Conservation (phyloP, 2,797 vertebrate genomes). For the Mus spretus region DNA sequence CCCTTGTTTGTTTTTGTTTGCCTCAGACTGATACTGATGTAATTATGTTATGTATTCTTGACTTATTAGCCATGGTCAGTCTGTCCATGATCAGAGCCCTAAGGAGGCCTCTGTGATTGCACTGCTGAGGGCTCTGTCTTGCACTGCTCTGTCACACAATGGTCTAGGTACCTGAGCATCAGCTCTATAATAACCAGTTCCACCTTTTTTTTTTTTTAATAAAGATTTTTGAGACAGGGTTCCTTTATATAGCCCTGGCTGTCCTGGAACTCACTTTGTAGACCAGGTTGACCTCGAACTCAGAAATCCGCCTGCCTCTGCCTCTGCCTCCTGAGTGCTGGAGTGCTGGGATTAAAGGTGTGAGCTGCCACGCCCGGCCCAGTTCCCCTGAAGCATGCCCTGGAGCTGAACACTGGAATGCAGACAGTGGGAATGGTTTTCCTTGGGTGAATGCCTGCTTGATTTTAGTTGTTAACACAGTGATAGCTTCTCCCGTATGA, state of each 20-base stretch:
- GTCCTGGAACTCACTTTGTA: no score
- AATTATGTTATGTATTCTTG: not conserved
- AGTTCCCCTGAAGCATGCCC: not conserved
- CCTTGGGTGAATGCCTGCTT: not conserved
- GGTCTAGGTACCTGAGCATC: not conserved
- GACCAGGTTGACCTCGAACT: no score
- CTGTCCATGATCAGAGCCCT: not conserved
- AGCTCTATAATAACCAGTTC: not conserved
- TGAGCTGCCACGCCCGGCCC: no score
- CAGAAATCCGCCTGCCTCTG: no score
- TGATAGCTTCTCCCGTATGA: conserved; percentile 24
- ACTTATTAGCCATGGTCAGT: not conserved
- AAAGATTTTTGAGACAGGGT: no score
- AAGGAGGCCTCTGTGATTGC: not conserved
- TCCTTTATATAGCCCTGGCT: no score
- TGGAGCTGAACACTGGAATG: not conserved
- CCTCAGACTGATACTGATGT: not conserved
- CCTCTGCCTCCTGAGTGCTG: no score
- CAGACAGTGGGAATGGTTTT: not conserved
- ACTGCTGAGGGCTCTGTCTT: not conserved
- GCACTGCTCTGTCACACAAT: not conserved
- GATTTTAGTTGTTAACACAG: not conserved
- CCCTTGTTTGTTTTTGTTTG: conserved; percentile 35
- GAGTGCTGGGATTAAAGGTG: no score
- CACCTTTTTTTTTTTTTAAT: no score